Evolutionary conservation across 2,797 vertebrate species (phyloP), one percentile per base, ranked within the genome.

Genomic region (Podargus strigoides): DNA sequence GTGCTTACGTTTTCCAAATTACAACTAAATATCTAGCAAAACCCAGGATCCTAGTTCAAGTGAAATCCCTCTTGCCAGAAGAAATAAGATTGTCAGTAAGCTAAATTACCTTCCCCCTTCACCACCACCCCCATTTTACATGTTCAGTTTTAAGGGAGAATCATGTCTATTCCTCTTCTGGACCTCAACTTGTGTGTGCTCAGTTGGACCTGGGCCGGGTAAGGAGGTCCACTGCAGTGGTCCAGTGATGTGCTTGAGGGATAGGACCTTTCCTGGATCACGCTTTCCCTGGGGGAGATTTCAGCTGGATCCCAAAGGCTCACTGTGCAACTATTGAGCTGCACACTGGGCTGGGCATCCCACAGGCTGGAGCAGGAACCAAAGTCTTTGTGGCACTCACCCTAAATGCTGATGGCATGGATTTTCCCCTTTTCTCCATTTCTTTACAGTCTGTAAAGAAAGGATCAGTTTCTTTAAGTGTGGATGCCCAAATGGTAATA

Each of bases 131-230:
- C 5, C 6, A 44, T 49, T 44, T 68, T 59, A n/a, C 32, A 59
- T 2, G 1, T 32, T n/a, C 28, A n/a, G 6, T 67, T 73, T 68
- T 49, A 69, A 30, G 56, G 36, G 14, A 78, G 16, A 83, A 69
- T 44, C 32, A 47, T 22, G 73, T 53, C 22, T 63, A 16, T 28
- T 89, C 9, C 9, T 30, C 13, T 74, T 59, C 81, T 64, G 26
- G 32, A 36, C 26, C n/a, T 58, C 7, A 8, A 7, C 3, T 59
- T 16, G 11, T 0, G 0, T 39, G 27, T 63, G 21, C 39, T 59
- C 46, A 22, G 26, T 36, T 0, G 0, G 56, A 86, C 22, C 30
- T 78, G 24, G 17, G 16, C 11, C 2, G 3, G 30, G 10, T 30
- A 42, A 73, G 44, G 21, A 52, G 32, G 24, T 37, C 21, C 42